Base-by-base conservation (phyloP, 2,888 invertebrate species). In the Syrista parreyssii region DNA sequence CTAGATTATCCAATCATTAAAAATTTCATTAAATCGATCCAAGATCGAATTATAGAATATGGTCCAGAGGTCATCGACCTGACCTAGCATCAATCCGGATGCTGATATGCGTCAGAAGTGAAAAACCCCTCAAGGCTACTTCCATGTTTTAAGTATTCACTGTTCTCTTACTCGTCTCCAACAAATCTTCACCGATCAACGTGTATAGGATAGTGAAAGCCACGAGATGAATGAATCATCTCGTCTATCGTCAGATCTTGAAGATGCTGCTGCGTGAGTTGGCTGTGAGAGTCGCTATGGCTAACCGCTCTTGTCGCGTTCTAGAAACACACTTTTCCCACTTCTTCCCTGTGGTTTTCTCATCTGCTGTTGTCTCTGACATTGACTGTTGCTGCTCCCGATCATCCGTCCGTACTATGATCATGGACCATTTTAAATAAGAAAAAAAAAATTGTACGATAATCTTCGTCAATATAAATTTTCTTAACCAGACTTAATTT, bases 241-340 rank as follows among this genome's bases (percentile, higher is more conserved):
- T 71, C 32, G 31, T 33, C 71, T 11, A 15, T 71, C 71, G 32
- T 31, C 32, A 12, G 31, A 55, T 55, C 55, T 55, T 55, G 23
- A 55, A 23, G 55, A 55, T 55, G 55, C 55, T 55, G 55, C 23
- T 55, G 55, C 23, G 23, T 55, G 55, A 55, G 23, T 1, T 23
- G 23, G 55, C 55, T 55, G 23, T 2, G 23, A 55, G 23, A 40
- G 40, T 15, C 40, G 40, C 40, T 40, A 6, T 4, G 40, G 15
- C 15, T 40, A 15, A 15, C 40, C 15, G 40, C 40, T 40, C 40
- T 40, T 55, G 55, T 55, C 55, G 74, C 80, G 82, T 82, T 83
- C 84, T 77, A 84, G 79, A 83, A 84, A 83, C 84, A 83, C 81
- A 84, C 84, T 83, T 83, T 75, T 75, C 79, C 69, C 75, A 81